Evolutionary conservation across 2,113 vertebrate species (phyloP).

Genomic region (Axis porcinus): DNA sequence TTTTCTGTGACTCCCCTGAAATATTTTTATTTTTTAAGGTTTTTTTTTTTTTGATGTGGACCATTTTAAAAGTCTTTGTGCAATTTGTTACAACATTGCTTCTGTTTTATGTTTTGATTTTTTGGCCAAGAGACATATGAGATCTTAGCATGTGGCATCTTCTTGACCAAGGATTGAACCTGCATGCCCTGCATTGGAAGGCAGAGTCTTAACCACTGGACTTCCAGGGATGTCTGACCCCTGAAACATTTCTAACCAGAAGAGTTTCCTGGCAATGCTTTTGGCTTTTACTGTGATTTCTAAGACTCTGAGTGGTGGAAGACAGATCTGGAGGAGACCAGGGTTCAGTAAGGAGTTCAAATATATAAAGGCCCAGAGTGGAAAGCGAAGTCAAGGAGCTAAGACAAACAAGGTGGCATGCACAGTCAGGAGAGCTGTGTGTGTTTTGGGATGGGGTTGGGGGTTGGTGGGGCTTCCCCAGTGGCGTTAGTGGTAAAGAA

Average conservation of each 20-base stretch:
- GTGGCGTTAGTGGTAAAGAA: background rate
- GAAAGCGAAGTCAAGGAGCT: background rate
- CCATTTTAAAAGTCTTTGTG: background rate
- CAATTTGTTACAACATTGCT: background rate
- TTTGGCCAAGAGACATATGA: background rate
- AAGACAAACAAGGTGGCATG: rapidly evolving
- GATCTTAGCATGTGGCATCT: background rate
- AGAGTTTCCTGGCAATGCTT: background rate
- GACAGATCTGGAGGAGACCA: background rate
- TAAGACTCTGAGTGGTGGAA: background rate
- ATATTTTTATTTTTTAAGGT: background rate
- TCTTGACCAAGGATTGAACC: background rate
- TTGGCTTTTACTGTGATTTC: background rate
- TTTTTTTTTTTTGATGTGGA: background rate
- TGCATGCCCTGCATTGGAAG: rapidly evolving
- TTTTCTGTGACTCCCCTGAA: background rate
- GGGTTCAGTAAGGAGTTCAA: background rate
- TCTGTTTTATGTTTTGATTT: background rate
- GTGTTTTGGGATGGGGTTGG: background rate
- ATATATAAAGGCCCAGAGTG: background rate
- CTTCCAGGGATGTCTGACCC: background rate
- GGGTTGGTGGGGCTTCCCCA: background rate
- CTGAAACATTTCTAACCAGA: background rate
- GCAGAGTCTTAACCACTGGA: background rate
- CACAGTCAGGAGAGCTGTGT: background rate